Base-by-base conservation (phyloP, 1,140 invertebrate genomes). In the Acromyrmex echinatior region DNA sequence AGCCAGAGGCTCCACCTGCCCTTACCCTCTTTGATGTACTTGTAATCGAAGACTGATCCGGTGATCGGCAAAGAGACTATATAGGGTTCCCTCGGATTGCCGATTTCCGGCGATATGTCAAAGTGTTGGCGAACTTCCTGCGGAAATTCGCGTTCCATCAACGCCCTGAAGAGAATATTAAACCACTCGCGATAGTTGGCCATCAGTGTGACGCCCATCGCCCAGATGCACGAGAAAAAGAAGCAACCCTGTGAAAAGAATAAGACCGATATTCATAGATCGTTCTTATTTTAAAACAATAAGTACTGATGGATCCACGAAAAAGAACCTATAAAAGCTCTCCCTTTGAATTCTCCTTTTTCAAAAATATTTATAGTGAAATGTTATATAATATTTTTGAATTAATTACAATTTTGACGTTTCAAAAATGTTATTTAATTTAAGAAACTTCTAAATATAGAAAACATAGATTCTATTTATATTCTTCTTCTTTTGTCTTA, bases 171-270 rank as follows among this genome's bases (percentile, higher is more conserved):
- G 3, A 99, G 93, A 53, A 97, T 93, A 94, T 97, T 98, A 93
- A 99, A 99, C 92, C 97, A 97, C 6, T 96, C 95, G 39, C 98
- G 96, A 79, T 98, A 97, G 31, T 96, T 94, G n/a, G 97, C 96
- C 94, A 98, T 97, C 45, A 98, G 93, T 9, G 98, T 97, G 0
- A 97, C 98, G 66, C 99, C 99, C 90, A 99, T 93, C 0, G 98
- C 97, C 99, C 99, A 99, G 77, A 99, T 98, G 56, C 97, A 97
- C 0, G 98, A 97, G 94, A 99, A 99, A 93, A 99, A 97, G 94
- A 99, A 99, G 1, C 98, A 97, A 18, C 98, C 98, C 97, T 98
- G 92, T 53, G 16, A 95, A 87, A 60, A 73, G 0, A 60, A 39
- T 2, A 58, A 10, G 9, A 10, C 39, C 0, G 10, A 45, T 45